Evolutionary conservation across 2,113 vertebrate genomes (phyloP), one percentile per base, ranked within the genome.

Genomic region (Ginglymostoma cirratum): DNA sequence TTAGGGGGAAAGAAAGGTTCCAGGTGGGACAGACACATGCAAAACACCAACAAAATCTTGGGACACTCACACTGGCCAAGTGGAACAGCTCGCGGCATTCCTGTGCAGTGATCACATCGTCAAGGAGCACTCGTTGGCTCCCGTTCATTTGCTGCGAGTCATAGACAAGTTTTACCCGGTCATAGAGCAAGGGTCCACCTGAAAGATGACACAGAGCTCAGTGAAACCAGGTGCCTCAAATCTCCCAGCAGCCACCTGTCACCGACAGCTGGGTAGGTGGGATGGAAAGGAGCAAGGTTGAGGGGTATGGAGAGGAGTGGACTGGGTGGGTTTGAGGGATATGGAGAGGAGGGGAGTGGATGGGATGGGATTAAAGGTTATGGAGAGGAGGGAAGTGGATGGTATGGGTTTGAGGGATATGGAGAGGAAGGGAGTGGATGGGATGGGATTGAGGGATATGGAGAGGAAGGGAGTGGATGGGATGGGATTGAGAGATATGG

Each of bases 151-250:
- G 98, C 61, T 97, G 96, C 0, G 99, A 99, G 97, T 99, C 98
- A 96, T 98, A 98, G 96, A 99, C 98, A 45, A 99, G 97, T 38
- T 97, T 97, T 96, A 99, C 97, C 0, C 97, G 97, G 0, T 98
- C 98, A 30, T 98, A 99, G 85, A 99, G 80, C 96, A 99, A 96
- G 0, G 99, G 98, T 0, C 99, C 99, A 48, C 99, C 99, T 99
- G 93, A 19, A 95, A 55, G 30, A 34, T 96, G 76, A 96, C 55
- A 96, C 61, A 55, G n/a, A 80, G 96, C n/a, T 3, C 2, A 87
- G 85, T 87, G 85, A 87, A 45, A 8, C 12, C 34, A 80, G 8
- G 55, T 61, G 55, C 55, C 55, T 61, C 55, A 12, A 61, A 61
- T 10, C 55, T 10, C 7, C 55, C 55, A 61, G 55, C 55, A 61